These are phyloP conservation scores for Helicoverpa zea DNA, from an alignment of 1,140 invertebrate genomes.

Conservation along the genomic window DNA sequence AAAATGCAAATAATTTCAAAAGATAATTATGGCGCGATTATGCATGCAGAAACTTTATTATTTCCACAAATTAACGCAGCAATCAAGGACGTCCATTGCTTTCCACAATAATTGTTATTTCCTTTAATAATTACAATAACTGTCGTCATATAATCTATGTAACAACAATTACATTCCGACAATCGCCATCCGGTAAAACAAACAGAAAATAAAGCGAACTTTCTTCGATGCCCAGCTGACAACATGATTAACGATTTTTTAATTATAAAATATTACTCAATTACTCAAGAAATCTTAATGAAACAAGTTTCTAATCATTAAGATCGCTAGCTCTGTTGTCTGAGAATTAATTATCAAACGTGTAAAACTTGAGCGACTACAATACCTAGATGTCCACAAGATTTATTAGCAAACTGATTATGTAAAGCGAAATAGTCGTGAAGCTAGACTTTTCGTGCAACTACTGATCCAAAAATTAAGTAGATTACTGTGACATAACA, in stretches of 20 bases:
- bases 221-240: not conserved
- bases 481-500: not conserved
- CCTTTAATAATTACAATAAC: too few relatives aligned
- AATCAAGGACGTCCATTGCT: too few relatives aligned
- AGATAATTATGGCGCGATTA: too few relatives aligned
- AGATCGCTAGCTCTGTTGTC: not conserved
- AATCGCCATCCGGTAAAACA: not conserved
- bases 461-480: not conserved
- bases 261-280: conserved; percentile 16
- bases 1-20: too few relatives aligned
- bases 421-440: not conserved
- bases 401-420: not conserved
- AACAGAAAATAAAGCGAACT: not conserved
- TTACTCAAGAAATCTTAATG: conserved; percentile 2
- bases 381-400: not conserved
- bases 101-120: too few relatives aligned
- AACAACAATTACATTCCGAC: too few relatives aligned
- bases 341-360: not conserved
- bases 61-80: too few relatives aligned
- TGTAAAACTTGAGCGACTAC: not conserved
- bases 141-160: too few relatives aligned
- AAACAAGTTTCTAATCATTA: conserved; percentile 1
- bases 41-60: too few relatives aligned
- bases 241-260: not conserved
- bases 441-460: not conserved